Evolutionary conservation across 2,888 invertebrate genomes (phyloP).

Genomic region (Anticlea derivata): DNA sequence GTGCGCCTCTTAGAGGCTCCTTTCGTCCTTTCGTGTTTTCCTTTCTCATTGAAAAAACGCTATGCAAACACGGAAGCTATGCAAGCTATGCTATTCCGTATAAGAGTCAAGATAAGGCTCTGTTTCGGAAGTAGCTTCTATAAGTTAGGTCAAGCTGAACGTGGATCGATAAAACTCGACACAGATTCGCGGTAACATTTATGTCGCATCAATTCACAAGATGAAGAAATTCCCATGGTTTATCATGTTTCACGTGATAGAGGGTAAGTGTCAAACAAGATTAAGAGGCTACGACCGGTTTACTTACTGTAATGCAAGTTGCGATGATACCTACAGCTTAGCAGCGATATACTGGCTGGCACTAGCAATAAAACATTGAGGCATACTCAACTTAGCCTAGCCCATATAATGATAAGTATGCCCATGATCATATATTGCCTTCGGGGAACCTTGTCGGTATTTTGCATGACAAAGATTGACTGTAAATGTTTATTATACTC

Average conservation of each 20-base stretch:
- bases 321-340: conserved; percentile 2
- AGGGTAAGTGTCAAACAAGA: conserved; percentile 25
- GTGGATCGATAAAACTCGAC: no score
- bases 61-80: no score
- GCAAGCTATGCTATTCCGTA: no score
- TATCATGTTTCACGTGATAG: conserved; percentile 15
- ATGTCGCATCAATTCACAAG: background rate
- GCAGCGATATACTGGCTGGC: conserved; percentile 16
- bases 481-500: background rate
- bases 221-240: conserved; percentile 9
- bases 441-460: conserved; percentile 4
- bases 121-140: no score
- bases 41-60: no score
- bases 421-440: conserved; percentile 12
- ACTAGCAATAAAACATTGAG: conserved; percentile 23
- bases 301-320: conserved; percentile 16
- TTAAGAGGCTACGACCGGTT: conserved; percentile 23
- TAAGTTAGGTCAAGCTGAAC: no score
- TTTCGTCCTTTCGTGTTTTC: no score
- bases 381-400: conserved; percentile 9
- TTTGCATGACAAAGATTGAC: conserved; percentile 7
- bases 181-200: no score
- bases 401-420: conserved; percentile 25
- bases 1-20: no score
- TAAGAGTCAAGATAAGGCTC: no score